phyloP scores from a whole-genome alignment of 2,113 vertebrate species.

The Willisornis vidua region DNA sequence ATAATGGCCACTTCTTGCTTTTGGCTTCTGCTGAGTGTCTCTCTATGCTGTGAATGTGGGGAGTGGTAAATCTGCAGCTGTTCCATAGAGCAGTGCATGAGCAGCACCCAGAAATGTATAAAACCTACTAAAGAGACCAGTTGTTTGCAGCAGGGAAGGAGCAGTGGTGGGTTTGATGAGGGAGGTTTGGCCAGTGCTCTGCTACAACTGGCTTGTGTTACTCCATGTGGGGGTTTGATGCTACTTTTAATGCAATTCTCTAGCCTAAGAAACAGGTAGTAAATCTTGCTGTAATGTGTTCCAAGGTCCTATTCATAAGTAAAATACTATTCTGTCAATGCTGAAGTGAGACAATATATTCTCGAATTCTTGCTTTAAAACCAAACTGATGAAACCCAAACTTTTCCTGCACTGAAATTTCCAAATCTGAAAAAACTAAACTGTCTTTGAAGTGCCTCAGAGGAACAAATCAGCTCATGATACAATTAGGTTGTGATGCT shows the following conservation, averaged over 20 bases:
- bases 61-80: background rate
- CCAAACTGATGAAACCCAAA: background rate
- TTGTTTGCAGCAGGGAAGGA: background rate
- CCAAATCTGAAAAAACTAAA: background rate
- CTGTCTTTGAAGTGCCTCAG: background rate
- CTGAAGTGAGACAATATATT: background rate
- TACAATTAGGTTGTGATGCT: background rate
- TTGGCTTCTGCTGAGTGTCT: background rate
- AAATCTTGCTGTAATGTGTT: background rate
- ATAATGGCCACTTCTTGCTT: background rate
- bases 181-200: background rate
- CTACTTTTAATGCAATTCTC: background rate
- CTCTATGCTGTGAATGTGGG: background rate
- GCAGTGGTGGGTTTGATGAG: background rate
- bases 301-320: background rate
- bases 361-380: background rate
- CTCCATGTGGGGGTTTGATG: background rate
- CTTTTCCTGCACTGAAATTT: background rate
- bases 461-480: background rate
- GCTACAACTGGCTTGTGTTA: background rate
- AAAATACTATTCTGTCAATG: background rate
- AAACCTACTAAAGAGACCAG: fast-evolving
- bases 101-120: background rate
- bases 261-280: background rate
- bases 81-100: background rate